A percentile compares a stretch with the other conserved stretches of the same genome.
These are phyloP conservation scores for Jaculus jaculus DNA, from an alignment of 2,113 vertebrate genomes.

Conservation along the genomic window DNA sequence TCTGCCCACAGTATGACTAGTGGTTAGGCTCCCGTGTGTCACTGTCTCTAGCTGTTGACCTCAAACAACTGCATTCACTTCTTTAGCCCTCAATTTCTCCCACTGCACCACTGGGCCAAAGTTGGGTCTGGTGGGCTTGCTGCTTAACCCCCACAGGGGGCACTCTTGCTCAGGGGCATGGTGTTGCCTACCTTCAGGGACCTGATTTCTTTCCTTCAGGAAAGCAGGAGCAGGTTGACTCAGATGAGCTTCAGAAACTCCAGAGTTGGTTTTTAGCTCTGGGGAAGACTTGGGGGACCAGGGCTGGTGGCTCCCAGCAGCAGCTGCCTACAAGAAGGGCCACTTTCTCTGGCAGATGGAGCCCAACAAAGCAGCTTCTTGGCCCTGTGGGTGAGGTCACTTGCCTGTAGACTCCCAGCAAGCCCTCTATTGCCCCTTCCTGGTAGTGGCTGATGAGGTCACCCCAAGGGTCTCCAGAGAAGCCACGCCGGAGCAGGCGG, in stretches of 20 bases:
- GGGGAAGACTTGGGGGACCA: neutral
- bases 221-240: constrained; percentile 79
- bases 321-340: neutral
- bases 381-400: constrained; percentile 53
- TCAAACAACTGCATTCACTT: neutral
- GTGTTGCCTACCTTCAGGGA: constrained; percentile 79
- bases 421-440: constrained; percentile 36
- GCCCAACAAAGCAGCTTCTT: constrained; percentile 2
- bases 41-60: neutral
- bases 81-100: constrained; percentile 1
- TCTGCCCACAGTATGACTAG: neutral
- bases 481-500: too few species aligned
- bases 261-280: constrained; percentile 66
- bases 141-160: neutral
- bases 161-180: neutral
- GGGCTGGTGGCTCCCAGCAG: neutral
- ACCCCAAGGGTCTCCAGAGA: neutral
- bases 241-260: constrained; percentile 83
- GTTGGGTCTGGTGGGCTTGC: neutral
- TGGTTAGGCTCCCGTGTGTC: neutral
- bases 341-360: neutral
- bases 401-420: constrained; percentile 50
- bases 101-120: neutral
- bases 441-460: constrained; percentile 68
- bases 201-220: constrained; percentile 83